A percentile compares a stretch with the other conserved stretches of the same genome.
Evolutionary conservation across 2,797 vertebrate genomes (phyloP).

Genomic region (Chiloscyllium punctatum): DNA sequence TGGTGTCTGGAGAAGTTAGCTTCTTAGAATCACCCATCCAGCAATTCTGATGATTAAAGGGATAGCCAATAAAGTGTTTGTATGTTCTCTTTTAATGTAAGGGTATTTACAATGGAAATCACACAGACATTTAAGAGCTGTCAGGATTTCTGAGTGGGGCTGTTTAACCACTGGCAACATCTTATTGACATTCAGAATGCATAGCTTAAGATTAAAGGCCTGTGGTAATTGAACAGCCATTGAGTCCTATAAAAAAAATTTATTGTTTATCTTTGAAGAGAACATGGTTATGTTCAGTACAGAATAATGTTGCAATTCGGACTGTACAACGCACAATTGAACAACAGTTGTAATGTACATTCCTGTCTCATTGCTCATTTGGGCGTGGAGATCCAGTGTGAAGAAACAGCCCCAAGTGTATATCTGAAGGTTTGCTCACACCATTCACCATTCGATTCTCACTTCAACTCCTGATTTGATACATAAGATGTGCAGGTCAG

Average conservation of each 20-base stretch:
- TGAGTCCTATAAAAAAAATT: background rate
- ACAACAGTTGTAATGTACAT: background rate
- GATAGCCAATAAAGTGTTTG: background rate
- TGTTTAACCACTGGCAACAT: background rate
- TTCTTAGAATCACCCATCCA: background rate
- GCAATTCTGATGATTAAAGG: background rate
- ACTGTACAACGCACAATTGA: background rate
- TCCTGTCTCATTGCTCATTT: background rate
- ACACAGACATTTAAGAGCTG: background rate
- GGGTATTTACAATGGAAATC: background rate
- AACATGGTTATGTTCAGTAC: background rate
- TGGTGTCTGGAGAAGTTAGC: background rate
- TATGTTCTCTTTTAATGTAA: background rate
- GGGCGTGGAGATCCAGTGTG: background rate
- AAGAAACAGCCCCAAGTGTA: background rate
- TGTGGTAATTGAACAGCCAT: background rate
- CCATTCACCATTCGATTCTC: background rate
- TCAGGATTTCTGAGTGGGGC: background rate
- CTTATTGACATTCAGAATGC: background rate
- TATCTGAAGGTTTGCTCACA: background rate
- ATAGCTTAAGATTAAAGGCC: background rate
- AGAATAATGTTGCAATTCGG: background rate
- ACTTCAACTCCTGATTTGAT: background rate
- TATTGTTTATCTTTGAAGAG: background rate
- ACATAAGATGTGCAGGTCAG: no score